These are phyloP conservation scores for Paramormyrops hopkinsi DNA, from an alignment of 2,797 vertebrate genomes.

Conservation along the genomic window DNA sequence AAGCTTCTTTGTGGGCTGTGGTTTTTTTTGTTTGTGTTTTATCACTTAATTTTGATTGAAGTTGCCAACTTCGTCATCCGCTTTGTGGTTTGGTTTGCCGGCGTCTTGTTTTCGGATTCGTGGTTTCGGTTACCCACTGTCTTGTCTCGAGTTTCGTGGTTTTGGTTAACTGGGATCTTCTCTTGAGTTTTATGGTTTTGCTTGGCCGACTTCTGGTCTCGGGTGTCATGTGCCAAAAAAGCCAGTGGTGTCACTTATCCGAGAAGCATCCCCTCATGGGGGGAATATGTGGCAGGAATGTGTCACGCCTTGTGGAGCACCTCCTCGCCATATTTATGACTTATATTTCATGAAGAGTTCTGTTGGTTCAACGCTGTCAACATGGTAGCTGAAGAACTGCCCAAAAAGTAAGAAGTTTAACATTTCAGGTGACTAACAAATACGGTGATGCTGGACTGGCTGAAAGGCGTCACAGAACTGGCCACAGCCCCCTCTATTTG, in stretches of 20 bases:
- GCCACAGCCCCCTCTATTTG: neutral
- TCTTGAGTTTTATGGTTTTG: neutral
- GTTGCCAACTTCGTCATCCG: neutral
- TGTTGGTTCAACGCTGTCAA: neutral
- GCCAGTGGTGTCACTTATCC: neutral
- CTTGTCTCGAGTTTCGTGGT: neutral
- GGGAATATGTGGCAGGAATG: neutral
- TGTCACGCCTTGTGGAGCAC: neutral
- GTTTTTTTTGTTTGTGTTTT: neutral
- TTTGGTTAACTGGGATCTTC: neutral
- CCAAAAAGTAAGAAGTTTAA: neutral
- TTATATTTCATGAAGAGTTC: neutral
- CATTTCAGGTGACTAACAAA: neutral
- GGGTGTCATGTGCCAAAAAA: neutral
- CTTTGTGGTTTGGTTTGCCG: neutral
- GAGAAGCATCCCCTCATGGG: neutral
- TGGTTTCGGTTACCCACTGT: neutral
- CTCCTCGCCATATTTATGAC: neutral
- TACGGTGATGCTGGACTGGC: neutral
- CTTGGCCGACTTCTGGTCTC: neutral
- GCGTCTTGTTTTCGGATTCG: neutral
- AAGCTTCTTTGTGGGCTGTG: neutral
- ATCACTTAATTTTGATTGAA: neutral
- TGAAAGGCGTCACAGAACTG: neutral
- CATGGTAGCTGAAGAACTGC: neutral